phyloP scores from a whole-genome alignment of 1,140 invertebrate genomes.

The Musca domestica region DNA sequence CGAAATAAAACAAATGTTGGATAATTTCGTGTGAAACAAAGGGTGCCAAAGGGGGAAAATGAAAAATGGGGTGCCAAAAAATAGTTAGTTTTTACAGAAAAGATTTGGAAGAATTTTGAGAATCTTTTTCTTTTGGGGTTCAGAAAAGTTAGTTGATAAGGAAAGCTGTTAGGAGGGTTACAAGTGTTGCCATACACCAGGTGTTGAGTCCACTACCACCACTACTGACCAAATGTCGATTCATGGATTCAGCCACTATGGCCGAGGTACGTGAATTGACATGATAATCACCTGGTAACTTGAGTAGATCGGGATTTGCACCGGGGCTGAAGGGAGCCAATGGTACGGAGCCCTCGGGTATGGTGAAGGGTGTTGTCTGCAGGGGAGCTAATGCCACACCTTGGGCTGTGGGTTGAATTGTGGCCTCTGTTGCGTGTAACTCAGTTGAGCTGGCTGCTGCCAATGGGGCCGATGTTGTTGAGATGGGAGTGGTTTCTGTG shows the following conservation, averaged over 20 bases:
- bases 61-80: too few species aligned
- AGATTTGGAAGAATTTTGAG: too few species aligned
- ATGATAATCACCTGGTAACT: slow-evolving; percentile 38
- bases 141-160: too few species aligned
- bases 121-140: too few species aligned
- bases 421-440: background rate
- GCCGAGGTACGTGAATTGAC: background rate
- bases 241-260: background rate
- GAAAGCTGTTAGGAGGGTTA: too few species aligned
- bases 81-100: too few species aligned
- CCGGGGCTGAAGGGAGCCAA: slow-evolving; percentile 52
- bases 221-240: background rate
- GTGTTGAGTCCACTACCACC: background rate
- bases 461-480: background rate
- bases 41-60: too few species aligned
- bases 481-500: background rate
- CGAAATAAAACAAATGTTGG: too few species aligned
- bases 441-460: background rate
- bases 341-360: slow-evolving; percentile 55
- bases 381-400: slow-evolving; percentile 9
- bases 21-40: too few species aligned
- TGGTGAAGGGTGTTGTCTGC: slow-evolving; percentile 29
- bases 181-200: too few species aligned
- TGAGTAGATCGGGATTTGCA: slow-evolving; percentile 50
- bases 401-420: too few species aligned